phyloP scores from a whole-genome alignment of 2,888 invertebrate species.

The Ectemnius continuus region DNA sequence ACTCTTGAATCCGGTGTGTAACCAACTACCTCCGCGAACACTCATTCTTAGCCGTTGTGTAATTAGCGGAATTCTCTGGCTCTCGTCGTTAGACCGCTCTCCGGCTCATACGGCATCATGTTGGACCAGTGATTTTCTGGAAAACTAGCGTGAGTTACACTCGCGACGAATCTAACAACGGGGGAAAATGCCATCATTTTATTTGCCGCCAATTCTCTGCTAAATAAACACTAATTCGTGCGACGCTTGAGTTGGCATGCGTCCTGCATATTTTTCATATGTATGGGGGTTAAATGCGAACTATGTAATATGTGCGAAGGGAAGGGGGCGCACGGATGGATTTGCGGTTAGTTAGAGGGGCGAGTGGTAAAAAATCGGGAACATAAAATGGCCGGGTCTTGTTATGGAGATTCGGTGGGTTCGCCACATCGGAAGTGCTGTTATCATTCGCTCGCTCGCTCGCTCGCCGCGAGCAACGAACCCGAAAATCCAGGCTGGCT shows the following conservation, averaged over 20 bases:
- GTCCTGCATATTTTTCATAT: too few relatives aligned
- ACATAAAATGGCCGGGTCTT: not conserved
- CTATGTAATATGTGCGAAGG: too few relatives aligned
- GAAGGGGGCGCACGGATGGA: not conserved
- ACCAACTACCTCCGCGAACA: not conserved
- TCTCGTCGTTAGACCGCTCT: not conserved
- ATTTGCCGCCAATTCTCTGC: too few relatives aligned
- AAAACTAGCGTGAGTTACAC: too few relatives aligned
- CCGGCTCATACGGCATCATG: too few relatives aligned
- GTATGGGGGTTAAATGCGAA: too few relatives aligned
- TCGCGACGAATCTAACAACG: too few relatives aligned
- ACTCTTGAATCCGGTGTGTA: not conserved
- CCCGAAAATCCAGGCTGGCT: conserved; percentile 28
- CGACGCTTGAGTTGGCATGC: too few relatives aligned
- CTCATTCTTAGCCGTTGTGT: not conserved
- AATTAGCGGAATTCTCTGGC: conserved; percentile 10
- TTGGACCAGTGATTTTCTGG: too few relatives aligned
- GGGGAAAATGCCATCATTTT: too few relatives aligned
- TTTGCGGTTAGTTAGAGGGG: not conserved
- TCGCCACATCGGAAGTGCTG: conserved; percentile 12
- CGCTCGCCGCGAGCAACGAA: conserved; percentile 32
- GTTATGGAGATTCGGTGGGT: conserved; percentile 40
- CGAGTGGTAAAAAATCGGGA: not conserved
- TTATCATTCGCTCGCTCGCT: conserved; percentile 21
- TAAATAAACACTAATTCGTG: too few relatives aligned